Evolutionary conservation across 2,797 vertebrate species (phyloP), one percentile per base, ranked within the genome.

Genomic region (Peromyscus eremicus): DNA sequence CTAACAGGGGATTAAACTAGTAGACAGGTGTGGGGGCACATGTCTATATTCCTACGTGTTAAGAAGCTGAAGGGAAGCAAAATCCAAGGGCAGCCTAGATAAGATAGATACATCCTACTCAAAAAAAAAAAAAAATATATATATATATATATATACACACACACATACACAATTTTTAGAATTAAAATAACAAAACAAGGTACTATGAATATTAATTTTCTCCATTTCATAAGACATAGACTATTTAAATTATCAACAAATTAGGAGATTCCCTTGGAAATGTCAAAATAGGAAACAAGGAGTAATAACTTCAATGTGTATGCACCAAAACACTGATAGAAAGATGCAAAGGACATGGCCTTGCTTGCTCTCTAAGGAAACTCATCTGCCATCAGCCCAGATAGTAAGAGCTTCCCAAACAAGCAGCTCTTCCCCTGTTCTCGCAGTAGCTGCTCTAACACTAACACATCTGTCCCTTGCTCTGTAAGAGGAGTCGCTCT

Each of bases 291-390:
- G 57, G 76, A 62, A 62, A 94, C 93, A 93, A 32, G 49, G 19
- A 19, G 64, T 93, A 91, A 40, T 37, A 93, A 49, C 62, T 91
- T 34, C 68, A 62, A 76, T 43, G 8, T 10, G 11, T 62, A 27
- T 62, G 17, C 19, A 84, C n/a, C 23, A 43, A 92, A 92, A 85
- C 55, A 95, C 34, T 25, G 46, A 64, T 32, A 71, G 32, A 81
- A 83, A 92, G 43, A 85, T 55, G 93, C 86, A 92, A 93, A 25
- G 5, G 70, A 85, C 66, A 92, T n/a, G 46, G 52, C 32, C 52
- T 89, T 73, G 46, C 17, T 91, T 84, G 90, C 62, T 95, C 89
- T 88, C 76, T 66, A 91, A 94, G 95, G 66, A 94, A 92, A 90
- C 9, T 80, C 77, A 80, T 32, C 21, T 81, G 37, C 55, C 68